A percentile compares a stretch with the other conserved stretches of the same genome.
Evolutionary conservation across 2,113 vertebrate genomes (phyloP).

Genomic region (Lonchura striata): DNA sequence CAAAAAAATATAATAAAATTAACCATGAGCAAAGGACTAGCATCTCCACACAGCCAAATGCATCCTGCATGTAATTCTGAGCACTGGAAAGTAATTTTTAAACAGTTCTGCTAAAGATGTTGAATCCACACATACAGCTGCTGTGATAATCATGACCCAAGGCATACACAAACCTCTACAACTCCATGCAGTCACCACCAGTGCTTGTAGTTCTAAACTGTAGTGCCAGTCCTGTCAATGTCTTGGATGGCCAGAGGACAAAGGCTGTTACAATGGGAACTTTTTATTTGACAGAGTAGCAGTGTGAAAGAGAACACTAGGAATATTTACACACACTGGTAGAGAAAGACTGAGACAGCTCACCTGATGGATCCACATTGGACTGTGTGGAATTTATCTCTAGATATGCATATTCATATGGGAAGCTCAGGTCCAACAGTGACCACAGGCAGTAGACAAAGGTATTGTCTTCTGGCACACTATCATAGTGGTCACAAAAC

Average conservation of each 20-base stretch:
- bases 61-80: neutral
- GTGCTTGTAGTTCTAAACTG: neutral
- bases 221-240: neutral
- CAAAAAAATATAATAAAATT: neutral
- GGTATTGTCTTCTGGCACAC: neutral
- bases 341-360: neutral
- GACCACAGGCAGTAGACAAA: neutral
- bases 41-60: neutral
- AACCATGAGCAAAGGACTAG: neutral
- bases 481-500: accelerated
- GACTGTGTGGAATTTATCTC: neutral
- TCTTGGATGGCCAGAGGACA: neutral
- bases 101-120: neutral
- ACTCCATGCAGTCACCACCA: neutral
- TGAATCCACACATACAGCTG: neutral
- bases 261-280: neutral
- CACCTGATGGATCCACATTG: neutral
- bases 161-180: neutral
- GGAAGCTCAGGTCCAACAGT: neutral
- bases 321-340: neutral
- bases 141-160: neutral
- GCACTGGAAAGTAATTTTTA: neutral
- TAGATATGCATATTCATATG: neutral
- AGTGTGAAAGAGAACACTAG: neutral
- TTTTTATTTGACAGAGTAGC: neutral